A percentile compares a stretch with the other conserved stretches of the same genome.
Evolutionary conservation across 2,797 vertebrate species (phyloP).

Genomic region (Eulemur rubriventer): DNA sequence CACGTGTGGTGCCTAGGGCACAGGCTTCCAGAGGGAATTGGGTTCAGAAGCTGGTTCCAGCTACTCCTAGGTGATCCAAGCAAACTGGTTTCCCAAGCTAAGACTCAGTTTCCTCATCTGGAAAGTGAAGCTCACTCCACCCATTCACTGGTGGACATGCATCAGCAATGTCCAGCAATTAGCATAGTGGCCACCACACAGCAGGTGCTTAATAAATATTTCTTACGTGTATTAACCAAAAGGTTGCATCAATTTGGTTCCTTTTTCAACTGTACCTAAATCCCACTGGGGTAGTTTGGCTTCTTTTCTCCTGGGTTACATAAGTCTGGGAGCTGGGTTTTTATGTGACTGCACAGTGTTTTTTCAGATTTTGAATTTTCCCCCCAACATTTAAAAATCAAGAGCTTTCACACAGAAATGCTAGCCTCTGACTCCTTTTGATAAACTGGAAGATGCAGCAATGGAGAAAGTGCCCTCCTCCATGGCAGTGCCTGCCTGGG

Average conservation of each 20-base stretch:
- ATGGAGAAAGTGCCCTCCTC: background rate
- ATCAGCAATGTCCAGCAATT: background rate
- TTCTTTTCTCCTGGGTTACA: background rate
- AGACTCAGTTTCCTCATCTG: background rate
- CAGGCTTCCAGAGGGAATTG: background rate
- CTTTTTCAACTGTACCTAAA: background rate
- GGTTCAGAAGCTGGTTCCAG: background rate
- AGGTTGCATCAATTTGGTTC: background rate
- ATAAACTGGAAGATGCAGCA: background rate
- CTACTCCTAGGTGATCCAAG: background rate
- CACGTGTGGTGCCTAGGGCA: fast-evolving
- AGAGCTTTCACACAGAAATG: background rate
- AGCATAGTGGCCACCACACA: fast-evolving
- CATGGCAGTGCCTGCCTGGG: too few relatives aligned
- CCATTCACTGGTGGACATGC: background rate
- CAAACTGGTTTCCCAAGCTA: background rate
- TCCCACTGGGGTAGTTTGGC: background rate
- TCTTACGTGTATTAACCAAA: background rate
- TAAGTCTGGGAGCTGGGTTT: background rate
- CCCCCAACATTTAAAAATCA: background rate
- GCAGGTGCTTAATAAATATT: background rate
- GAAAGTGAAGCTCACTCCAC: background rate
- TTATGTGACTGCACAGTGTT: background rate
- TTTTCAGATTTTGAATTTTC: background rate
- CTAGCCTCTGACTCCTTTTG: background rate